phyloP scores from a whole-genome alignment of 2,888 invertebrate species.

The Zonitis immaculata region DNA sequence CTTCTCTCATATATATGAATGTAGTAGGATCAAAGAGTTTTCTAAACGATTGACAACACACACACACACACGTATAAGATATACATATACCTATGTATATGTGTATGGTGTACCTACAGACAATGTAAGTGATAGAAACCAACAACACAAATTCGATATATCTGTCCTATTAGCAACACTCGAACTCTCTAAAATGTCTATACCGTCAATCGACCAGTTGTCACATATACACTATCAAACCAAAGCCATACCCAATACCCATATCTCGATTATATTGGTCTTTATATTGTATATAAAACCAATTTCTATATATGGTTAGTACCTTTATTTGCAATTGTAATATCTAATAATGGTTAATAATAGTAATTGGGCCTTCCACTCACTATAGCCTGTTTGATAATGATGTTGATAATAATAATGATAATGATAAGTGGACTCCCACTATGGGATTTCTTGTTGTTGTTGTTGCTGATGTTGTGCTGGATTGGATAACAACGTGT shows the following conservation, averaged over 20 bases:
- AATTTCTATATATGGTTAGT: constrained; percentile 19
- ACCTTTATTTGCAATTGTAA: constrained; percentile 4
- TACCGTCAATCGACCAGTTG: constrained; percentile 33
- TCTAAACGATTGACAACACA: too few species aligned
- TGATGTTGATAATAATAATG: too few species aligned
- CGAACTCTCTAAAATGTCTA: constrained; percentile 29
- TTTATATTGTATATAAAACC: not conserved
- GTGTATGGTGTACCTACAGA: too few species aligned
- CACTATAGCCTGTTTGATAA: constrained; percentile 25
- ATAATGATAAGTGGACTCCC: constrained; percentile 31
- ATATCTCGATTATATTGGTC: not conserved
- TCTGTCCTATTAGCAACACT: constrained; percentile 40
- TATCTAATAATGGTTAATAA: constrained; percentile 23
- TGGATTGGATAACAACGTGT: too few species aligned
- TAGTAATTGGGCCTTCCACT: constrained; percentile 29
- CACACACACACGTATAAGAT: not conserved
- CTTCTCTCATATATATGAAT: too few species aligned
- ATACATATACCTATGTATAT: too few species aligned
- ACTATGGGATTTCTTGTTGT: constrained; percentile 33
- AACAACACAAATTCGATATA: constrained; percentile 38
- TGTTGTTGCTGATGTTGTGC: too few species aligned
- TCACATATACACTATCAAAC: constrained; percentile 4
- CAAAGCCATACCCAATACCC: not conserved
- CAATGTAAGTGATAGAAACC: constrained; percentile 34
- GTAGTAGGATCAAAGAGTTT: too few species aligned